Evolutionary conservation across 2,888 invertebrate species (phyloP), one percentile per base, ranked within the genome.

Genomic region (Dione juno): DNA sequence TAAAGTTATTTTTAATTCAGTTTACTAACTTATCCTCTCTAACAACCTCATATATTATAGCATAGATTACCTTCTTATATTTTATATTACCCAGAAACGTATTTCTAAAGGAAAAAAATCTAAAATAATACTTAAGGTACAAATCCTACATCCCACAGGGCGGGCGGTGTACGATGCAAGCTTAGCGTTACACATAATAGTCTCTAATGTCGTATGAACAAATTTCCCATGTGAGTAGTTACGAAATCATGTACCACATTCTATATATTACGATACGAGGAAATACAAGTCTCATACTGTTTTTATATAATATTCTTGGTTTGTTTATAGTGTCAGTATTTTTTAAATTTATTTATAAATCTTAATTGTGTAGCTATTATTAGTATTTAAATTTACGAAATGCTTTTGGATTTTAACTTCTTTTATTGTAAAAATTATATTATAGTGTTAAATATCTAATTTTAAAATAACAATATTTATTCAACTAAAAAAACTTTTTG

Each of bases 201-300:
- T 54, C 37, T 48, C 66, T 69, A 71, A 73, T 69, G 73, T 66
- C 58, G 66, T 66, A 58, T 63, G 52, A 59, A 63, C 67, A 59
- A 57, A 71, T 71, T 69, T 69, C 73, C 73, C 73, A 21, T 21
- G 69, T 52, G 73, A 16, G 48, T 59, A 48, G 66, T 72, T 72
- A 57, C 40, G 21, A 50, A 50, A 50, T 64, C 66, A 43, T 52
- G 69, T 58, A 43, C 40, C 16, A 45, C 63, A 11, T 40, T 41
- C 13, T 19, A 21, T 21, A 16, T 14, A 28, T 28, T 28, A 28
- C 28, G 58, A 3, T 21, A 54, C n/a, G 9, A 35, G 37, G 37
- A 54, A 35, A 35, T 37, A 5, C 3, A 28, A 5, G 28, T 28
- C 5, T 28, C 5, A 28, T 28, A 28, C 28, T 28, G 28, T 3